Base-by-base conservation (phyloP, 2,113 vertebrate species). In the Corvus moneduloides region DNA sequence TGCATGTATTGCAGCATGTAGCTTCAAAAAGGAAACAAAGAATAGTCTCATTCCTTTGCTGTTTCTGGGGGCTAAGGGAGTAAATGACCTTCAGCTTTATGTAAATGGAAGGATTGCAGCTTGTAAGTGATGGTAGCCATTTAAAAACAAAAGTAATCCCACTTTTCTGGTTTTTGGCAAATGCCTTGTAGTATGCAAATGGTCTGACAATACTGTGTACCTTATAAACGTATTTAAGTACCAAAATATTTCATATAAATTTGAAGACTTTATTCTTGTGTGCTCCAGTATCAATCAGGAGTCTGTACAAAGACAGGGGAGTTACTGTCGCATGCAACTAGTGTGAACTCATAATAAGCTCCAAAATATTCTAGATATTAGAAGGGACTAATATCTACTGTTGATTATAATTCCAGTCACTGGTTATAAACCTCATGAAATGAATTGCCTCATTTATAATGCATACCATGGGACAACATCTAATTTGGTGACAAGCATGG, bases 391-490 rank as follows among this genome's bases (percentile, higher is more conserved):
- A 96, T 87, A 66, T 86, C 71, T 90, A 96, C 89, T 84, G 84
- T 93, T 96, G 89, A 95, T 96, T 94, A 94, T 95, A 93, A 96
- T 96, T 96, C 84, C 72, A 91, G 89, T 90, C 95, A 96, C 67
- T 96, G 69, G 41, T 95, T 95, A 91, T 93, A 93, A 95, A 75
- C 94, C 89, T 97, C 86, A 74, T 92, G 94, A 96, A 95, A 95
- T 90, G 73, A 94, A 95, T 86, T 54, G 56, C 86, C 85, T 91
- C 68, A 80, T 90, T 96, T 88, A 87, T 93, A 96, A 97, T 90
- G 93, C 77, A 77, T 97, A 92, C 77, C 56, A 86, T 84, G 80
- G 75, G 84, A 96, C 79, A 96, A 58, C 54, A 89, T 96, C 69
- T 97, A 93, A 96, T 97, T 95, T 89, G 74, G 56, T 94, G 96